Percentiles rank a stretch among this genome's conserved stretches.
Conservation (phyloP, 1,140 invertebrate genomes). For the Pseudomyrmex concolor region DNA sequence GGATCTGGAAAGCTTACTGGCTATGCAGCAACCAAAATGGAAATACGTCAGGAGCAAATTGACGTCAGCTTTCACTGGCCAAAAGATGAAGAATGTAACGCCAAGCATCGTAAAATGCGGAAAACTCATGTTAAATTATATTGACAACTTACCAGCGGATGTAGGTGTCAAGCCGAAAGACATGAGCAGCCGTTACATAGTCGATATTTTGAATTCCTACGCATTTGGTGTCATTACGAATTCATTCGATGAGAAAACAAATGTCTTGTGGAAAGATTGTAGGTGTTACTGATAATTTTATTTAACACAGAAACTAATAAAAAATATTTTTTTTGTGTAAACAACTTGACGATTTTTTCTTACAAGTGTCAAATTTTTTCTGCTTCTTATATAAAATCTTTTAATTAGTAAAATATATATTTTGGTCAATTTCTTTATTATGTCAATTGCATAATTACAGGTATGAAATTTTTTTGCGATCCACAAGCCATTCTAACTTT, state of each 20-base stretch:
- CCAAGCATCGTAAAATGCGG: conserved; percentile 80
- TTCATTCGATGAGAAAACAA: conserved; percentile 79
- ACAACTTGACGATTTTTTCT: not conserved
- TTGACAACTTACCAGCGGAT: conserved; percentile 63
- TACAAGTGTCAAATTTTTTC: not conserved
- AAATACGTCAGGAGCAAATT: conserved; percentile 83
- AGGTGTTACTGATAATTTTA: conserved; percentile 5
- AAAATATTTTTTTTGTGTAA: not conserved
- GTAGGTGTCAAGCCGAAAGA: conserved; percentile 78
- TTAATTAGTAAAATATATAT: too few species aligned
- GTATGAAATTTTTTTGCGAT: conserved; percentile 69
- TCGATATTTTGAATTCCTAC: conserved; percentile 85
- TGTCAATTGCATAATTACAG: conserved; percentile 60
- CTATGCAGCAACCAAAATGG: conserved; percentile 74
- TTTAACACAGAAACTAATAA: not conserved
- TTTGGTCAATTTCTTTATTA: too few species aligned
- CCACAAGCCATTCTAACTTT: conserved; percentile 65
- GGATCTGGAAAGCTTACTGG: conserved; percentile 73
- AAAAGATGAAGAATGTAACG: conserved; percentile 84
- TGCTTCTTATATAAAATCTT: not conserved
- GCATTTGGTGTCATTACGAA: conserved; percentile 84
- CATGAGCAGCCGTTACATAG: conserved; percentile 81
- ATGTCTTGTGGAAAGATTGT: conserved; percentile 78
- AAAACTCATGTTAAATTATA: conserved; percentile 65
- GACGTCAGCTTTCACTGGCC: conserved; percentile 83